A percentile compares a stretch with the other conserved stretches of the same genome.
phyloP scores from a whole-genome alignment of 2,797 vertebrate genomes.

The Scleropages formosus region DNA sequence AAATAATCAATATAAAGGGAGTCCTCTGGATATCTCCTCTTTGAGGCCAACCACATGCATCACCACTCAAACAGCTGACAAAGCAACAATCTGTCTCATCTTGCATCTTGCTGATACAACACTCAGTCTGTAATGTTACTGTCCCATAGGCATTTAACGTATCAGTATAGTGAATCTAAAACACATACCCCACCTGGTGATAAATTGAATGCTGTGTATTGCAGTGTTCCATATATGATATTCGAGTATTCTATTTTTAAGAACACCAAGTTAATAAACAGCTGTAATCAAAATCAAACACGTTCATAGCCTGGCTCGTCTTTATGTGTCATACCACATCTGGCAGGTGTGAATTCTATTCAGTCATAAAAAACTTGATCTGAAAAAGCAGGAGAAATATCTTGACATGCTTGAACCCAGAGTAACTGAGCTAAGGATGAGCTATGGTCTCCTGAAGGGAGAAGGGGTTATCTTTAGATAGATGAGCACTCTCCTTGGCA shows the following conservation, averaged over 20 bases:
- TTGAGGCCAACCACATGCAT: not conserved
- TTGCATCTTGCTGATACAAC: no score
- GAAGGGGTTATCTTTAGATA: no score
- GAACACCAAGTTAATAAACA: constrained; percentile 46
- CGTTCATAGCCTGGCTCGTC: constrained; percentile 40
- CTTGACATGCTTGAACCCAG: no score
- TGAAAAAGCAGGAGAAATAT: not conserved
- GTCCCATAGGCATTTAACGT: no score
- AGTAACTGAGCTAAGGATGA: no score
- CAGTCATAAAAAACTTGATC: constrained; percentile 26
- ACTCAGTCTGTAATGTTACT: constrained; percentile 23
- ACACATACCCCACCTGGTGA: not conserved
- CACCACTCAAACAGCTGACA: constrained; percentile 17
- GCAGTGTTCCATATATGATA: no score
- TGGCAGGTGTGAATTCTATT: constrained; percentile 49
- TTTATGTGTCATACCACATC: constrained; percentile 50
- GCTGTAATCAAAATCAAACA: constrained; percentile 39
- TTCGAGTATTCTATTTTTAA: constrained; percentile 43
- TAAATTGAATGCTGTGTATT: not conserved
- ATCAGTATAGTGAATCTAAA: not conserved
- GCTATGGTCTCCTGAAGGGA: no score
- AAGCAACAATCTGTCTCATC: not conserved
- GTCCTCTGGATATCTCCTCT: not conserved
- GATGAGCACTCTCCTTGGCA: not conserved
- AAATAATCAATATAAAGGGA: constrained; percentile 24